These are phyloP conservation scores for Pachypanchax playfairii DNA, from an alignment of 2,113 vertebrate genomes.

Conservation along the genomic window DNA sequence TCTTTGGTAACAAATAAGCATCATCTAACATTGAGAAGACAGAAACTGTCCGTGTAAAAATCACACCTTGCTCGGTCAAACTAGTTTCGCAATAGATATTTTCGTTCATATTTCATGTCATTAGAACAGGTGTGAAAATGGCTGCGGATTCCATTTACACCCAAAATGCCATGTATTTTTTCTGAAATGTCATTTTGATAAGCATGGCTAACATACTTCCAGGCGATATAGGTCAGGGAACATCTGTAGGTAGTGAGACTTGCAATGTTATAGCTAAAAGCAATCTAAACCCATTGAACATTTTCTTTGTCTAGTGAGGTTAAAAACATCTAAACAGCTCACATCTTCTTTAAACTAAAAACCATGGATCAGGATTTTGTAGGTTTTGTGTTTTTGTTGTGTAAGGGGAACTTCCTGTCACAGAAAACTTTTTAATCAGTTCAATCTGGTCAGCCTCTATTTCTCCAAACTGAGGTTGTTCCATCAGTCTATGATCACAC, in stretches of 20 bases:
- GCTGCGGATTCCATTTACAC: background rate
- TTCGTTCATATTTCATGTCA: no score
- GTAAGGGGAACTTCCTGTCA: no score
- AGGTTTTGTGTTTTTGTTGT: no score
- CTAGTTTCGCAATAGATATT: background rate
- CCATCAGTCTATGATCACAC: no score
- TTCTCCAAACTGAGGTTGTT: no score
- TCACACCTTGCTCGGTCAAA: background rate
- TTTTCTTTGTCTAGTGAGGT: background rate
- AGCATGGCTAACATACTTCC: background rate
- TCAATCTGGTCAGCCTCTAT: no score
- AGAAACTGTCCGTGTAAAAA: background rate
- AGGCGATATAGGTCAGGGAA: background rate
- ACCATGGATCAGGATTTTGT: no score
- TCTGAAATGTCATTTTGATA: background rate
- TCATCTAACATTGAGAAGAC: background rate
- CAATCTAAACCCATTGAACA: no score
- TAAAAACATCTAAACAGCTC: conserved; percentile 3
- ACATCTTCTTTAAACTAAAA: no score
- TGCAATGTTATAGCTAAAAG: background rate
- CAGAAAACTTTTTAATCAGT: no score
- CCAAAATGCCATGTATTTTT: background rate
- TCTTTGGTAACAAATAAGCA: background rate
- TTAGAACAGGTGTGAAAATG: background rate
- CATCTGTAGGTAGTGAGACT: background rate